phyloP scores from a whole-genome alignment of 2,797 vertebrate species.

The Pristis pectinata region DNA sequence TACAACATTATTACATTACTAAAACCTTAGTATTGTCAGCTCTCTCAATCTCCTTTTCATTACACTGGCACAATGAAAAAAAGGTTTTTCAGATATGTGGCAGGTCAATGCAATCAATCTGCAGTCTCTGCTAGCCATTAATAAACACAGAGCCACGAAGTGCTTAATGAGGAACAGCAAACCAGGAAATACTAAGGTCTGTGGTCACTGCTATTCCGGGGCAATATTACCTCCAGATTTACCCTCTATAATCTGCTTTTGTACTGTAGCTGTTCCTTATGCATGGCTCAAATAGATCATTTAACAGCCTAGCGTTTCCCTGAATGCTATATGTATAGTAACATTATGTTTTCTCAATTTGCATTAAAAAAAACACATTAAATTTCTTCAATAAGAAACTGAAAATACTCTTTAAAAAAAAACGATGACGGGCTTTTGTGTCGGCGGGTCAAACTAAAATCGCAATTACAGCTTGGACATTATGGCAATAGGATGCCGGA shows the following conservation, averaged over 20 bases:
- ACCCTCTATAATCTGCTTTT: neutral
- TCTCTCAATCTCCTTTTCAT: conserved; percentile 38
- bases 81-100: conserved; percentile 33
- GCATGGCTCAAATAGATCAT: neutral
- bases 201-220: conserved; percentile 26
- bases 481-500: neutral
- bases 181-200: conserved; percentile 34
- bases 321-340: neutral
- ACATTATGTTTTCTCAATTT: conserved; percentile 4
- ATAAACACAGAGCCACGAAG: conserved; percentile 32
- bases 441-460: neutral
- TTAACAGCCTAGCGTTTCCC: neutral
- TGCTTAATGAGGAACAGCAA: conserved; percentile 36
- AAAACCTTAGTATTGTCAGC: conserved; percentile 37
- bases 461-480: neutral
- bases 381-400: neutral
- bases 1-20: conserved; percentile 39
- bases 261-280: neutral
- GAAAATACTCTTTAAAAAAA: neutral
- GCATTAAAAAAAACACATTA: neutral
- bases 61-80: conserved; percentile 35
- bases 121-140: conserved; percentile 36
- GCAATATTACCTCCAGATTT: conserved; percentile 37
- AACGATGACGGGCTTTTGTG: neutral
- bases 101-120: conserved; percentile 36